phyloP scores from a whole-genome alignment of 2,113 vertebrate genomes.

The Coregonus clupeaformis region DNA sequence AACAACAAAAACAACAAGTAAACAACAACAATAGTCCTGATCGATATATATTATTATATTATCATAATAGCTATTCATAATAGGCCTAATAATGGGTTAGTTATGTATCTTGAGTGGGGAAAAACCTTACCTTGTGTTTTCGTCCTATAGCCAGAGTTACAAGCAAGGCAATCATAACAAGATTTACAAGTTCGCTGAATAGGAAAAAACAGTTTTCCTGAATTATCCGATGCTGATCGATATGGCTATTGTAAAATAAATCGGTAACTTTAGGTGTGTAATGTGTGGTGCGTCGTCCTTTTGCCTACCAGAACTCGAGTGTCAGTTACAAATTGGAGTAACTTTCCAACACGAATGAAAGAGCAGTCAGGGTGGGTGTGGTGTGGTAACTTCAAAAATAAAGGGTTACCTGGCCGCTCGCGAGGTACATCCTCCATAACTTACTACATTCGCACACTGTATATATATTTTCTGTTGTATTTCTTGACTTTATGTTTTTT shows the following conservation, averaged over 20 bases:
- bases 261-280: neutral
- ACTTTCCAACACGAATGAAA: neutral
- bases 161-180: conserved; percentile 39
- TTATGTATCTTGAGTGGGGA: neutral
- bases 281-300: neutral
- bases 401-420: too few relatives aligned
- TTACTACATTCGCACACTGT: too few relatives aligned
- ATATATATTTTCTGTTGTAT: too few relatives aligned
- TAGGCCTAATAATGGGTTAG: neutral
- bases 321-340: neutral
- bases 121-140: conserved; percentile 48
- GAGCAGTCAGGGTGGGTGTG: neutral
- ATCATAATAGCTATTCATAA: neutral
- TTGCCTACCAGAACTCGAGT: neutral
- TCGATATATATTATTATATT: neutral
- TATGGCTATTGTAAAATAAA: neutral
- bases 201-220: neutral
- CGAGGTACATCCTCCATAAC: too few relatives aligned
- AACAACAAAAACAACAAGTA: too few relatives aligned
- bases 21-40: neutral
- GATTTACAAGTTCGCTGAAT: conserved; percentile 49
- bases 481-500: too few relatives aligned
- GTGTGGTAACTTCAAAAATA: neutral
- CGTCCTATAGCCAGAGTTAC: conserved; percentile 42
- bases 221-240: neutral